Conservation (phyloP, 2,797 vertebrate genomes). For the Caiman crocodilus region DNA sequence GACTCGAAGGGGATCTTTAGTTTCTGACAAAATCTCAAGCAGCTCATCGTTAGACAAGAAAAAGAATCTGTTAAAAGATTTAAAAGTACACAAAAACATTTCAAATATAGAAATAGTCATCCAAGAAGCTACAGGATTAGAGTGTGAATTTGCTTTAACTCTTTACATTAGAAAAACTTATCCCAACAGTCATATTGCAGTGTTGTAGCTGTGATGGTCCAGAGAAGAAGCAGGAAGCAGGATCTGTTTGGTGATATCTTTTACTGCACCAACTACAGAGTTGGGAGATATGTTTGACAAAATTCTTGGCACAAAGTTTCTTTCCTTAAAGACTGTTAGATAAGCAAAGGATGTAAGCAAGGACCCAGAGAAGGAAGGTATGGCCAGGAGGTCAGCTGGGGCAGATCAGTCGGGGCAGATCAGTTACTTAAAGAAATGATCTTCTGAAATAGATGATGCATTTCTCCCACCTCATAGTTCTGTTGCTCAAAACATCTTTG, state of each 20-base stretch:
- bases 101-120: neutral
- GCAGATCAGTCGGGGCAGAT: neutral
- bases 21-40: slow-evolving; percentile 94
- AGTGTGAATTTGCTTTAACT: neutral
- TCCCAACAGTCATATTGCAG: too few species aligned
- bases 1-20: slow-evolving; percentile 93
- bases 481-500: neutral
- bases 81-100: neutral
- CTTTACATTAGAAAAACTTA: neutral
- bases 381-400: neutral
- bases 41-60: slow-evolving; percentile 95
- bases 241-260: too few species aligned
- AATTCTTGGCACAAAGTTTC: too few species aligned
- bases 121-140: neutral
- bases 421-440: neutral
- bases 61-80: slow-evolving; percentile 88
- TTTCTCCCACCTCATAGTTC: neutral
- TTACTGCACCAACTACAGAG: too few species aligned
- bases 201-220: too few species aligned
- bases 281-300: too few species aligned
- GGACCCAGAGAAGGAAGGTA: neutral
- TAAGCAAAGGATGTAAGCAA: too few species aligned
- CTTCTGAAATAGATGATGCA: neutral
- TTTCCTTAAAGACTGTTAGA: too few species aligned
- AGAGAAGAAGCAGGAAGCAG: too few species aligned